A percentile compares a stretch with the other conserved stretches of the same genome.
Evolutionary conservation across 2,113 vertebrate genomes (phyloP).

Genomic region (Gymnorhina tibicen): DNA sequence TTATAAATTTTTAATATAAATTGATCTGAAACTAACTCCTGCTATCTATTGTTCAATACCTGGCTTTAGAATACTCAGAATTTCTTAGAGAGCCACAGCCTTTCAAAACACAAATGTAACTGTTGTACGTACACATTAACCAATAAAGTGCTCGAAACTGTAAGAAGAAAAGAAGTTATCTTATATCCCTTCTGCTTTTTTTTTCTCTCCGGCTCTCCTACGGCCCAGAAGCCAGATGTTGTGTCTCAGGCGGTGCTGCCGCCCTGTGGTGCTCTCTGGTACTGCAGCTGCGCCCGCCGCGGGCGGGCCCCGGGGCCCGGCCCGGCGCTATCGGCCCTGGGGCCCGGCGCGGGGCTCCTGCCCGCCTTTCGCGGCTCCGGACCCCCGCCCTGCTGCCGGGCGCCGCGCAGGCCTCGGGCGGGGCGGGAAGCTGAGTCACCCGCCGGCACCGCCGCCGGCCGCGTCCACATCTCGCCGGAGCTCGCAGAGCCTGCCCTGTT

Average conservation of each 20-base stretch:
- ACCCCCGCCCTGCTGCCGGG: too few relatives aligned
- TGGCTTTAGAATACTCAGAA: background rate
- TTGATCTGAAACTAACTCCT: background rate
- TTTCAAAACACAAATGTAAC: background rate
- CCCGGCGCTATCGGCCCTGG: too few relatives aligned
- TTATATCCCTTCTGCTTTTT: too few relatives aligned
- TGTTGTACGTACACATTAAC: accelerated
- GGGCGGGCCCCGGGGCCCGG: background rate
- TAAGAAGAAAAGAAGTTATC: too few relatives aligned
- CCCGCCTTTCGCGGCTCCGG: background rate
- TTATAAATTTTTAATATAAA: background rate
- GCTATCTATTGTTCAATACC: accelerated
- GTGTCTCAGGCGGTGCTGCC: accelerated
- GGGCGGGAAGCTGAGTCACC: accelerated
- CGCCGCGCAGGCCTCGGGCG: too few relatives aligned
- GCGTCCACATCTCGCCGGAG: too few relatives aligned
- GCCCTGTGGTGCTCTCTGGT: background rate
- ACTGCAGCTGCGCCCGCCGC: background rate
- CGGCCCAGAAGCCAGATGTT: accelerated
- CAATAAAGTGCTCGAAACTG: background rate
- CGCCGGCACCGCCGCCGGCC: too few relatives aligned
- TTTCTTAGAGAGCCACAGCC: background rate
- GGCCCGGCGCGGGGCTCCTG: too few relatives aligned
- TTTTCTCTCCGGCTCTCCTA: accelerated
- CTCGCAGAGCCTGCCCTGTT: too few relatives aligned